Base-by-base conservation (phyloP, 2,113 vertebrate genomes). In the Ictidomys tridecemlineatus region DNA sequence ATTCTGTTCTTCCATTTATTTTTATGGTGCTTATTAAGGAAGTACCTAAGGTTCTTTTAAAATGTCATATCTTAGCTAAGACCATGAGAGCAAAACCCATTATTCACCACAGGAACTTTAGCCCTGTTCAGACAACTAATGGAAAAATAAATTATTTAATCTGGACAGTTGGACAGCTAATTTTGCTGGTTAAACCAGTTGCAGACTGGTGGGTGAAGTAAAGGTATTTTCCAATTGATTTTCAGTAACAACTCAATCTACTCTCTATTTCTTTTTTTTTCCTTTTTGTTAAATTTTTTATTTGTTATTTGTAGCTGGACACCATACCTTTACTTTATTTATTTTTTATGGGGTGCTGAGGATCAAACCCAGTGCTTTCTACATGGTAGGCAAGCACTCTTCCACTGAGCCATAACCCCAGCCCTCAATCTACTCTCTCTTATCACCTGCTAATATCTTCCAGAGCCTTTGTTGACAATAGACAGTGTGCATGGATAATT, bases 1-100 rank as follows among this genome's bases (percentile, higher is more conserved):
- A 82, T 85, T 90, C 79, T 95, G 51, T 79, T 91, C 80, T 85
- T 80, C 9, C 84, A 17, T 95, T 93, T 95, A 70, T 86, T 94
- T 95, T 85, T 79, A 69, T 86, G 65, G 9, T 83, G 1, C 13
- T 85, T 74, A 65, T 94, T 85, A 91, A 93, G 58, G 39, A 89
- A 86, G 37, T 22, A 58, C 24, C 58, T 72, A 86, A 79, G 32
- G 30, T 67, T 61, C 30, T 84, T 92, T 92, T 37, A 87, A 93
- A 93, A 77, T 88, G 51, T 78, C 37, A 22, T 80, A 10, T 77
- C 45, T 90, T 39, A 72, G n/a, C 45, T 76, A 73, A 77, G 2
- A 65, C 1, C 11, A 0, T 48, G 74, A 56, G 26, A 80, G 87
- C 24, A 63, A 24, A 63, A 24, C 26, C 26, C 8, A 80, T 92